Conservation (phyloP, 2,888 invertebrate genomes). For the Ichneumoninae sp. region DNA sequence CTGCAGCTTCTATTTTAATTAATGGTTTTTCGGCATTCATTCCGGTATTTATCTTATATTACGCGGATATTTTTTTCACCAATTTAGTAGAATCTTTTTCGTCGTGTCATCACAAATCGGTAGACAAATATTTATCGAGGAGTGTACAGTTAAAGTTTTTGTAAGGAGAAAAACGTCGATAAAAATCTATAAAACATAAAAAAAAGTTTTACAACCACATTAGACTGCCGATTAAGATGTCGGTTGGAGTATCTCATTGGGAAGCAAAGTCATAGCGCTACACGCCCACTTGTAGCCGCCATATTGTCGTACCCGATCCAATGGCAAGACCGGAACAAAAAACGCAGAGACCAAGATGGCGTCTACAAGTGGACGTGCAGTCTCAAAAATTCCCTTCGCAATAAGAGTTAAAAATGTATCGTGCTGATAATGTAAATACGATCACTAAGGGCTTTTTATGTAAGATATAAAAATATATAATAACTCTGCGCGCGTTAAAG, state of each 20-base stretch:
- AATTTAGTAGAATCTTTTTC: neutral
- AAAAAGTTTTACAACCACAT: neutral
- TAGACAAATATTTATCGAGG: neutral
- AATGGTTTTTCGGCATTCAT: neutral
- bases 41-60: neutral
- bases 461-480: constrained; percentile 3
- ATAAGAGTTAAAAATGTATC: constrained; percentile 6
- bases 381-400: neutral
- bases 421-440: neutral
- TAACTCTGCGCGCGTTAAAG: neutral
- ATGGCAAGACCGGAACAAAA: neutral
- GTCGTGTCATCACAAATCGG: neutral
- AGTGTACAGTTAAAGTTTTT: constrained; percentile 1
- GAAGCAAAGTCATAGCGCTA: neutral
- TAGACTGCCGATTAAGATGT: neutral
- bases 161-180: neutral
- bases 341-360: neutral
- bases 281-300: neutral
- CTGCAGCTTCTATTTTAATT: neutral
- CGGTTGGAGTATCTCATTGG: neutral
- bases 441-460: constrained; percentile 17
- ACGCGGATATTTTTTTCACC: neutral
- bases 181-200: neutral
- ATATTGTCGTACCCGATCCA: neutral
- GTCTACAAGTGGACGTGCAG: neutral